Percentiles rank a stretch among this genome's conserved stretches.
Conservation (phyloP, 2,113 vertebrate species). For the Bothrops jararaca region DNA sequence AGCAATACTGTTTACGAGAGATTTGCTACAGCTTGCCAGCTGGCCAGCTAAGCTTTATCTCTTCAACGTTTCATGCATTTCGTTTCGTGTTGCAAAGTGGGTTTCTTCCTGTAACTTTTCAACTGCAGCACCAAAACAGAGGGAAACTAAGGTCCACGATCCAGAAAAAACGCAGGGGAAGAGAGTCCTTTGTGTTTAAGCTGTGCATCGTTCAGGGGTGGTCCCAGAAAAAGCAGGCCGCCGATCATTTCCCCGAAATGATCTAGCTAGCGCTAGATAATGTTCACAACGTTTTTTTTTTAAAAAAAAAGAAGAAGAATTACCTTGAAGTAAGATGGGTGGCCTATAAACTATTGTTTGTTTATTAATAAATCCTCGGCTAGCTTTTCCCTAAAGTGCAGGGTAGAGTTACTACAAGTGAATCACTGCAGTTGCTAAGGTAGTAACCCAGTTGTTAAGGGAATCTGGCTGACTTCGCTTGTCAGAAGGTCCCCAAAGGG, state of each 20-base stretch:
- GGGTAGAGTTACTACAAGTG: background rate
- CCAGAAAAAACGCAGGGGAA: background rate
- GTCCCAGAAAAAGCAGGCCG: background rate
- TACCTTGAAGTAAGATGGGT: no score
- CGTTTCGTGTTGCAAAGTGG: slow-evolving; percentile 41
- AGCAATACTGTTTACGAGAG: slow-evolving; percentile 19
- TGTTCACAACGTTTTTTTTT: no score
- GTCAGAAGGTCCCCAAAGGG: no score
- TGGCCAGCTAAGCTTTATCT: background rate
- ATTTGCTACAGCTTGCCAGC: background rate
- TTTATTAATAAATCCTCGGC: background rate
- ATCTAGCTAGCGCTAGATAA: no score
- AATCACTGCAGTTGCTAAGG: no score
- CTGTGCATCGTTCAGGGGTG: background rate
- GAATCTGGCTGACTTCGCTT: no score
- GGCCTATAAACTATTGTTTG: no score
- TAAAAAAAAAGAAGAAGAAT: no score
- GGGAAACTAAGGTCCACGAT: background rate
- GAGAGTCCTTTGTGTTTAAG: background rate
- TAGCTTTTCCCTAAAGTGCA: background rate
- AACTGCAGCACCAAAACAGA: slow-evolving; percentile 11
- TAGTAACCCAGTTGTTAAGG: no score
- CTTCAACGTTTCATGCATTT: slow-evolving; percentile 20
- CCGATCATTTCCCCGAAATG: no score
- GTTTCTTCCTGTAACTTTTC: slow-evolving; percentile 19